Evolutionary conservation across 2,113 vertebrate genomes (phyloP).

Genomic region (Xenopus tropicalis): DNA sequence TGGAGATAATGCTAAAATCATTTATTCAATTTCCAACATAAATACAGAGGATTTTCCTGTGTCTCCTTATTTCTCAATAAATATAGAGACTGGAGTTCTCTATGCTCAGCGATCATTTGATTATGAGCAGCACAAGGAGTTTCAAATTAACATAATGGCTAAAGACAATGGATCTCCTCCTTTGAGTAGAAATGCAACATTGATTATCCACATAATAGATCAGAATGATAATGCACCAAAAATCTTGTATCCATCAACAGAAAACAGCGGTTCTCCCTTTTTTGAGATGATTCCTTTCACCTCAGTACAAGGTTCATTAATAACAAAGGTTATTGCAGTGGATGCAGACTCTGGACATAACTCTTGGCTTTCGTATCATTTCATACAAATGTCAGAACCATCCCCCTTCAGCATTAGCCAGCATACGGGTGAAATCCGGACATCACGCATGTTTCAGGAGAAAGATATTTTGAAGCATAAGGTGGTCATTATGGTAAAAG

Average conservation of each 20-base stretch:
- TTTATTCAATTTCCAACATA: constrained; percentile 9
- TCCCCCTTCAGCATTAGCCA: constrained; percentile 58
- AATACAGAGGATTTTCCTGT: constrained; percentile 18
- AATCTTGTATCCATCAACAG: constrained; percentile 50
- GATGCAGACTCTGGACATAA: constrained; percentile 54
- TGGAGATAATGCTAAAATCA: constrained; percentile 44
- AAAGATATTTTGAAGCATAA: constrained; percentile 4
- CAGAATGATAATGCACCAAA: constrained; percentile 56
- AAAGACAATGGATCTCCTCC: constrained; percentile 52
- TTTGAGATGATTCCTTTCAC: constrained; percentile 43
- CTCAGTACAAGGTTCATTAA: constrained; percentile 9
- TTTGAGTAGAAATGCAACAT: constrained; percentile 34
- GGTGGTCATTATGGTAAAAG: constrained; percentile 18
- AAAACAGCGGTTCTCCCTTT: constrained; percentile 23
- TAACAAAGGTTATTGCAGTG: constrained; percentile 35
- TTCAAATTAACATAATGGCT: constrained; percentile 57
- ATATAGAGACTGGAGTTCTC: constrained; percentile 48
- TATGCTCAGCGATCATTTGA: constrained; percentile 56
- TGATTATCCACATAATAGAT: constrained; percentile 52
- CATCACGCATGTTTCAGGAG: not conserved
- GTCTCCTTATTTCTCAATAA: constrained; percentile 49
- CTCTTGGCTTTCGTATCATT: constrained; percentile 66
- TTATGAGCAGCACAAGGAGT: constrained; percentile 53
- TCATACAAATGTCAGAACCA: constrained; percentile 65
- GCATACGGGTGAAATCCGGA: constrained; percentile 34